Evolutionary conservation across 2,797 vertebrate genomes (phyloP), one percentile per base, ranked within the genome.

Genomic region (Artibeus lituratus): DNA sequence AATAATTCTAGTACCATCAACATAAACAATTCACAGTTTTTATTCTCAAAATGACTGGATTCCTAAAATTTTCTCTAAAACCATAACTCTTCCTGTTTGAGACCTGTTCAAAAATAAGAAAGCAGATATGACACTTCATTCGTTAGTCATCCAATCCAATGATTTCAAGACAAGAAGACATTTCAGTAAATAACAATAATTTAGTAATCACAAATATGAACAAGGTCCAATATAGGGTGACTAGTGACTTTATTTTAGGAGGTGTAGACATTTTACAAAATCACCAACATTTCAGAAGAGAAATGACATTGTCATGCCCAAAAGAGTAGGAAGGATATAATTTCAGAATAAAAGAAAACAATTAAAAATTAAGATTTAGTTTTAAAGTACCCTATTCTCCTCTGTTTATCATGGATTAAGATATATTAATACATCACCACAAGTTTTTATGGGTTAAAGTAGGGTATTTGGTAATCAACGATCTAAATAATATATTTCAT

Each of bases 11-110:
- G 21, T 76, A 10, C 55, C 57, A 35, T 69, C 53, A 19, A 19
- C 32, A 72, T 92, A 86, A 96, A 62, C 92, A 80, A 89, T 51
- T 87, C 35, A 86, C 42, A 15, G 7, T 80, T 81, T 90, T 87
- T 90, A 22, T 87, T 70, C 37, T 89, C 26, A 81, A 81, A 59
- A 55, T 90, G 39, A n/a, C 51, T 47, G 9, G n/a, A 44, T 72
- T 59, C 47, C 72, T 67, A 73, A 76, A 55, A n/a, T 70, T 77
- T 83, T n/a, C 51, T 39, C 44, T 10, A 37, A 59, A 87, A 74
- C n/a, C 32, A 26, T 22, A 44, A 47, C 59, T 91, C 53, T 91
- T 89, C 26, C 7, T 49, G 26, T 90, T 81, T 92, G 77, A 87
- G 55, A 82, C 4, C 35, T 4, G 5, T 37, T 92, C 3, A 81